Evolutionary conservation across 2,888 invertebrate genomes (phyloP).

Genomic region (Caenorhabditis sp.): DNA sequence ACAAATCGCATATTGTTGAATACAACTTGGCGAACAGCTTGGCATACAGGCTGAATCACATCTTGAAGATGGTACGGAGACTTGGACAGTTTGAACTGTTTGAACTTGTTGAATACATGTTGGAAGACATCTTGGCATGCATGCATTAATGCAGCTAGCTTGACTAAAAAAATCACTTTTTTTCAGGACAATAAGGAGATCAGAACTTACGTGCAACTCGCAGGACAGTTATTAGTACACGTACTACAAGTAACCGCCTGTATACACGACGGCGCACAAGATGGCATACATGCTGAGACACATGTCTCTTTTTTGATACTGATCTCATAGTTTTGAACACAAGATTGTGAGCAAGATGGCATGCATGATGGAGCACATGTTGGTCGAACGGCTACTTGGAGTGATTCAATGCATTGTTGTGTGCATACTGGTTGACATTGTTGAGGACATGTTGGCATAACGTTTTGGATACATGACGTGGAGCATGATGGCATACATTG

Average conservation of each 20-base stretch:
- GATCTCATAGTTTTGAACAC: conserved; percentile 40
- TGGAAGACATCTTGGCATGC: conserved; percentile 57
- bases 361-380: conserved; percentile 51
- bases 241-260: conserved; percentile 56
- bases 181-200: too few species aligned
- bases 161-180: conserved; percentile 30
- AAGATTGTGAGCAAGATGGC: conserved; percentile 36
- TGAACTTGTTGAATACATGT: conserved; percentile 53
- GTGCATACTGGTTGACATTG: conserved; percentile 49
- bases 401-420: conserved; percentile 44
- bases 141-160: conserved; percentile 44
- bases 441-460: conserved; percentile 32
- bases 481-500: conserved; percentile 48
- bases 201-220: conserved; percentile 44
- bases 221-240: conserved; percentile 52
- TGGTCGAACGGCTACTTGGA: conserved; percentile 43
- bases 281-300: conserved; percentile 45
- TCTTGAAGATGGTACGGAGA: conserved; percentile 21
- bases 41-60: conserved; percentile 58
- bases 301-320: conserved; percentile 27
- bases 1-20: conserved; percentile 46
- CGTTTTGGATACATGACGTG: conserved; percentile 34
- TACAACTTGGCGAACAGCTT: conserved; percentile 43
- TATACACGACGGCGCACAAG: conserved; percentile 31
- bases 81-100: conserved; percentile 3